phyloP scores from a whole-genome alignment of 2,888 invertebrate species.

The Drosophila eohydei region DNA sequence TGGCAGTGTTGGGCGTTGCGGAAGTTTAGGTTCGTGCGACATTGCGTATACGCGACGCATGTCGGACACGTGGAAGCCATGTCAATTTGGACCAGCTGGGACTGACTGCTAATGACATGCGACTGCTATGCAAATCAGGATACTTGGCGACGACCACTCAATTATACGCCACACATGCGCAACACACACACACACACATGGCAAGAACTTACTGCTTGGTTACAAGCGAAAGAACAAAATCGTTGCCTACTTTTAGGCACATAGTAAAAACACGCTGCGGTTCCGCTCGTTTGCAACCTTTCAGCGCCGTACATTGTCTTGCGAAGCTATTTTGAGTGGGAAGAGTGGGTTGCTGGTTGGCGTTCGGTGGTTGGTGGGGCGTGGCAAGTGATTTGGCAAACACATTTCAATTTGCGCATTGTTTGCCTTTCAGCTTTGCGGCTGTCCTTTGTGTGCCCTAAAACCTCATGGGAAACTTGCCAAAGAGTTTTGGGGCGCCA shows the following conservation, averaged over 20 bases:
- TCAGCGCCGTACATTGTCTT: slow-evolving; percentile 35
- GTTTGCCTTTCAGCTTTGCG: slow-evolving; percentile 57
- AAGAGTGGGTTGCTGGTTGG: neutral
- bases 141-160: slow-evolving; percentile 74
- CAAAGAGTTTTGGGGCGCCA: slow-evolving; percentile 66
- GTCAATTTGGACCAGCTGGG: slow-evolving; percentile 56
- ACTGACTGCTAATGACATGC: slow-evolving; percentile 75
- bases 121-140: slow-evolving; percentile 74
- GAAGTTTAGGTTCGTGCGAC: slow-evolving; percentile 10
- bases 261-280: slow-evolving; percentile 44
- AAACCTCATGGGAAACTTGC: slow-evolving; percentile 72
- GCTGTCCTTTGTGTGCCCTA: slow-evolving; percentile 45
- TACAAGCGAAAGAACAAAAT: slow-evolving; percentile 24
- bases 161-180: slow-evolving; percentile 70
- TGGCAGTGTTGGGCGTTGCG: slow-evolving; percentile 10
- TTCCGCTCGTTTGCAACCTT: slow-evolving; percentile 18
- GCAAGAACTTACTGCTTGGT: slow-evolving; percentile 3
- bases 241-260: slow-evolving; percentile 69
- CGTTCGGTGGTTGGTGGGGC: slow-evolving; percentile 35
- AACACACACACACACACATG: neutral
- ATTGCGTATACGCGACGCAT: slow-evolving; percentile 66
- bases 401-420: slow-evolving; percentile 72
- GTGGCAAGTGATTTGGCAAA: slow-evolving; percentile 62
- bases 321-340: neutral
- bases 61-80: slow-evolving; percentile 63